Percentiles rank a stretch among this genome's conserved stretches.
These are phyloP conservation scores for Xyrauchen texanus DNA, from an alignment of 2,113 vertebrate species.

Conservation along the genomic window DNA sequence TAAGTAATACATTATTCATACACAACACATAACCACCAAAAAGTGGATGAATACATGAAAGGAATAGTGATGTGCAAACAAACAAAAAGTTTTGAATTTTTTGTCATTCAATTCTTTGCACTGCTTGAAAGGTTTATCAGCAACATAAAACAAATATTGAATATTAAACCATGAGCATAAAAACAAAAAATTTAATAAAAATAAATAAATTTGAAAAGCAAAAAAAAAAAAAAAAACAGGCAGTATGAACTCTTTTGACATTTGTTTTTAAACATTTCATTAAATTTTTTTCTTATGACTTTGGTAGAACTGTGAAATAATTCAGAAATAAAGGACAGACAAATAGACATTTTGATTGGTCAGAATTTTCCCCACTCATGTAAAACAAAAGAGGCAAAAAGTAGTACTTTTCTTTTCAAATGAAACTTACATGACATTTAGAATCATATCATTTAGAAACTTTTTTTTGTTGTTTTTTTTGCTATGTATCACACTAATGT, in stretches of 20 bases:
- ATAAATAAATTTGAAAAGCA: no score
- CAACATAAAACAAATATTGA: background rate
- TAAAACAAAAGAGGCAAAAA: background rate
- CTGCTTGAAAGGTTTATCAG: background rate
- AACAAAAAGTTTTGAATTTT: background rate
- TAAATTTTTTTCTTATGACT: no score
- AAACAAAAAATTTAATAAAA: no score
- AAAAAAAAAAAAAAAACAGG: no score
- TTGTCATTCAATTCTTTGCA: background rate
- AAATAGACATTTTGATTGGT: no score
- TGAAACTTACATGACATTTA: background rate
- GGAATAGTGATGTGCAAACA: background rate
- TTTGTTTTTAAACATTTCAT: background rate
- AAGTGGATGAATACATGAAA: no score
- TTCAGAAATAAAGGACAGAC: no score
- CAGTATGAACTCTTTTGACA: background rate
- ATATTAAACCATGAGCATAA: background rate
- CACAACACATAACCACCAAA: background rate
- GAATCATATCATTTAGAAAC: no score
- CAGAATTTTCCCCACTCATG: background rate
- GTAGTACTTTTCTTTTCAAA: no score
- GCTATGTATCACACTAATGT: background rate
- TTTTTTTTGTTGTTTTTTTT: background rate
- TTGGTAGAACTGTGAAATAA: no score
- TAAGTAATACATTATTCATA: background rate